Conservation (phyloP, 2,797 vertebrate genomes). For the Rhinella marina region DNA sequence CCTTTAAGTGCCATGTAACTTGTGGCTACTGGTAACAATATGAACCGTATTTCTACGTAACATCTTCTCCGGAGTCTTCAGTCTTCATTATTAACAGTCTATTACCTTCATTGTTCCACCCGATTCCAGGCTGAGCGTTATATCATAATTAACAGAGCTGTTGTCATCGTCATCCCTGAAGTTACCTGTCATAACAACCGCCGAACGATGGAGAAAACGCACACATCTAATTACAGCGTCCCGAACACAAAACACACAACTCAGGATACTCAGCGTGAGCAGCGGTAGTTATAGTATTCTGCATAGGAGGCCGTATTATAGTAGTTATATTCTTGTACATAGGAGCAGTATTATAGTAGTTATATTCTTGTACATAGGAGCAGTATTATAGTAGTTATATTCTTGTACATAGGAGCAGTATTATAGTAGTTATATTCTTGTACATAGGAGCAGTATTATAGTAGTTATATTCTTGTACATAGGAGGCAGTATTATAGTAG, state of each 20-base stretch:
- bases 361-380: neutral
- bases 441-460: neutral
- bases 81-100: neutral
- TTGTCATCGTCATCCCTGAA: neutral
- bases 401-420: neutral
- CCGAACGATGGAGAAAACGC: neutral
- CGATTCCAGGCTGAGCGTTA: neutral
- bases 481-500: constrained; percentile 10
- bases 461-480: constrained; percentile 8
- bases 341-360: neutral
- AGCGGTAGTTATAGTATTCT: neutral
- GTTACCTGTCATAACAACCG: neutral
- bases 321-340: neutral
- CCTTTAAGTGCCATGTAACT: neutral
- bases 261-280: neutral
- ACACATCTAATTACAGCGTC: neutral
- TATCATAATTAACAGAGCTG: neutral
- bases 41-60: neutral
- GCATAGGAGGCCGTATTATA: neutral
- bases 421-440: neutral
- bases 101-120: neutral
- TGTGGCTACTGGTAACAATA: neutral
- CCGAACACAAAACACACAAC: neutral
- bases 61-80: neutral
- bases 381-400: constrained; percentile 5